Evolutionary conservation across 2,113 vertebrate species (phyloP), one percentile per base, ranked within the genome.

Genomic region (Psilopsiagon aymara): DNA sequence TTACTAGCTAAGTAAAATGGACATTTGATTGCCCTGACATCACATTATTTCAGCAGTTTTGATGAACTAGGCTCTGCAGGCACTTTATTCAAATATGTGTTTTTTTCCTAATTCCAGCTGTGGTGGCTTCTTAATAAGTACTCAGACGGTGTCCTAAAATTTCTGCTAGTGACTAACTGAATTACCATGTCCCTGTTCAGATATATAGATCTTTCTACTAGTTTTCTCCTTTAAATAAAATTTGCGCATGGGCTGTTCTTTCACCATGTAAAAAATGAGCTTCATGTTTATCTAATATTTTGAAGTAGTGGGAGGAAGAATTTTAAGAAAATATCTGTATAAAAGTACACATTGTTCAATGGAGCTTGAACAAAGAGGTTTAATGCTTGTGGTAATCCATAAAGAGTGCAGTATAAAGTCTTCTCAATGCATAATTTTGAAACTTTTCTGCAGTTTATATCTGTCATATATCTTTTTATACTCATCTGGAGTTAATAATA

Each of bases 11-110:
- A 59, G 33, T 35, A 24, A 35, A 35, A 35, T 0, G 90, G 79
- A 53, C 55, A 47, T 90, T 91, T 94, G 62, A 86, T 75, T 94
- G 60, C 84, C 47, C 73, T 87, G 49, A 87, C 21, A 33, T 84
- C 64, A 80, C 76, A 87, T 63, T 33, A 79, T 94, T 94, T 90
- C 41, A 93, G 60, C 43, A 81, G 79, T 78, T 94, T 95, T 88
- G 46, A 57, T 67, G 62, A 90, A 59, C 64, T 81, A 51, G 6
- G 47, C 35, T 88, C 17, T 87, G 24, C 18, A 77, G 43, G 82
- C 41, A 68, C 27, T 88, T 79, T 95, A 95, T 87, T 85, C 60
- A 80, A 92, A 90, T 80, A 74, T 20, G 29, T 37, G 68, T 79
- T 57, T 79, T 57, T 63, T 66, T 67, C 41, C 33, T 70, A 51